Evolutionary conservation across 2,888 invertebrate genomes (phyloP).

Genomic region (Andrena marginata): DNA sequence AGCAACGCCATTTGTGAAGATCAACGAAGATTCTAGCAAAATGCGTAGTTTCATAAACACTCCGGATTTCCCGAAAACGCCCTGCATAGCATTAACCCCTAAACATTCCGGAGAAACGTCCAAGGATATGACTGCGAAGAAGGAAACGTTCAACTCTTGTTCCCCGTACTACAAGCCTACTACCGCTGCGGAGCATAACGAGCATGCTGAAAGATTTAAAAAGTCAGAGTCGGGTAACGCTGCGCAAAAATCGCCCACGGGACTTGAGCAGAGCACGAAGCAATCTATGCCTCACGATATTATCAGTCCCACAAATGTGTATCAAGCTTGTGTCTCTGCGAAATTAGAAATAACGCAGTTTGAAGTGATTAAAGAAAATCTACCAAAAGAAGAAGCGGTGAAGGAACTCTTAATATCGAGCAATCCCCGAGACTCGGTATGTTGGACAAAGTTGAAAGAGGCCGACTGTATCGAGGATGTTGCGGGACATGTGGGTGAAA

Average conservation of each 20-base stretch:
- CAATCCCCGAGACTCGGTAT: conserved; percentile 60
- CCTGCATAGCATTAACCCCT: conserved; percentile 80
- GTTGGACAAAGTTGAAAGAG: conserved; percentile 6
- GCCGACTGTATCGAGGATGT: background rate
- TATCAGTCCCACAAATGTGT: conserved; percentile 3
- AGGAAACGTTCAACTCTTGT: conserved; percentile 66
- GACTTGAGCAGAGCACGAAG: conserved; percentile 23
- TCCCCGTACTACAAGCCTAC: conserved; percentile 79
- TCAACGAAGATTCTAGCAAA: conserved; percentile 74
- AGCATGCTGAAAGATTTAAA: conserved; percentile 11
- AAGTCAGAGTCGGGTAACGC: background rate
- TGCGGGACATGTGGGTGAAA: background rate
- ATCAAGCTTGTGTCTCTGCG: conserved; percentile 38
- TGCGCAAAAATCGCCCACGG: conserved; percentile 16
- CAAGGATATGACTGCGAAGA: conserved; percentile 62
- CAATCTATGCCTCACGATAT: background rate
- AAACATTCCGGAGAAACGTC: conserved; percentile 70
- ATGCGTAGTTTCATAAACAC: conserved; percentile 79
- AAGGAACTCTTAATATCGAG: conserved; percentile 78
- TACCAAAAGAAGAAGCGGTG: conserved; percentile 77
- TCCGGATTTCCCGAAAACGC: conserved; percentile 82
- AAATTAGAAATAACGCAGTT: conserved; percentile 80
- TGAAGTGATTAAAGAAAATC: conserved; percentile 81
- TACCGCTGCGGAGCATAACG: conserved; percentile 43
- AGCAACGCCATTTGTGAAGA: conserved; percentile 70